These are phyloP conservation scores for Grallaria varia DNA, from an alignment of 2,113 vertebrate genomes.

Conservation along the genomic window DNA sequence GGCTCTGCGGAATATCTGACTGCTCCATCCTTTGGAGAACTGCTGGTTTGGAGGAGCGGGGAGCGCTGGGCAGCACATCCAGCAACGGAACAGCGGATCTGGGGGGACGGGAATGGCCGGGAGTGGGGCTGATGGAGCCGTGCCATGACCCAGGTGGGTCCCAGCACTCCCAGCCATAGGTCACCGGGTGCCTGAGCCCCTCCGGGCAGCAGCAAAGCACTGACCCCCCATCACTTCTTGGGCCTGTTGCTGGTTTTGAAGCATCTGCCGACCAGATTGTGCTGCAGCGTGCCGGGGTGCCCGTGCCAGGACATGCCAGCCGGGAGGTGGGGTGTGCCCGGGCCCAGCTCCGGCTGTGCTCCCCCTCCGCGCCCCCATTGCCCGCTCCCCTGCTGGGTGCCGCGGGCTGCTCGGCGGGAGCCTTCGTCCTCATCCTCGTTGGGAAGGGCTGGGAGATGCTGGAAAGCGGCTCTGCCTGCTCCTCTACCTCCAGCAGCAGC, in stretches of 20 bases:
- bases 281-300: background rate
- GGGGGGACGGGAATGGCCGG: fast-evolving
- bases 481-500: background rate
- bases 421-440: background rate
- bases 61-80: background rate
- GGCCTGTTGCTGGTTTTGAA: background rate
- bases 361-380: background rate
- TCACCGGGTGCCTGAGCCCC: background rate
- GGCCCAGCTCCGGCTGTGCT: background rate
- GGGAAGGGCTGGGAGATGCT: background rate
- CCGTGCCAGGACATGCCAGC: background rate
- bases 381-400: background rate
- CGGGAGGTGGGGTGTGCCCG: background rate
- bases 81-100: background rate
- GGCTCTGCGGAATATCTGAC: slow-evolving; percentile 45
- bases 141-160: background rate
- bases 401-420: background rate
- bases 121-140: fast-evolving
- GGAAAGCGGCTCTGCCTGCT: background rate
- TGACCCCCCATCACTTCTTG: background rate
- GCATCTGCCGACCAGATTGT: slow-evolving; percentile 43
- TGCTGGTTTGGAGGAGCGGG: background rate
- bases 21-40: slow-evolving; percentile 24
- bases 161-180: fast-evolving
- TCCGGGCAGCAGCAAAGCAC: fast-evolving